Percentiles rank a stretch among this genome's conserved stretches.
Conservation (phyloP, 2,113 vertebrate species). For the Alexandromys fortis region DNA sequence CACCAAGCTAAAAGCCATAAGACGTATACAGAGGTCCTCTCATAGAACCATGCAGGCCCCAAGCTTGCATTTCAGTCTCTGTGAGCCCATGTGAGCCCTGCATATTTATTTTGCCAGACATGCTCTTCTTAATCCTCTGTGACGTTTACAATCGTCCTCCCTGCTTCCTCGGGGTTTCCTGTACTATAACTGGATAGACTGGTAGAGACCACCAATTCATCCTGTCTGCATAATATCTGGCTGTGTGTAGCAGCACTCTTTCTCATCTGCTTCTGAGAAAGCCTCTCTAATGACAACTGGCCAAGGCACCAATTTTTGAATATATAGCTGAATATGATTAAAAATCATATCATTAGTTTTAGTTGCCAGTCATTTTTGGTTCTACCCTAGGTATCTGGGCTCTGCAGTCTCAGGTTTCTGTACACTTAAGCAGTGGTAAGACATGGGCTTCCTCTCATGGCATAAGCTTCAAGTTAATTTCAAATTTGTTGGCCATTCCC, state of each 20-base stretch:
- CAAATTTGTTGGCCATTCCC: too few relatives aligned
- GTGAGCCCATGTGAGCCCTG: background rate
- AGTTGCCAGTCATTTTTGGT: too few relatives aligned
- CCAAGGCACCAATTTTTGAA: background rate
- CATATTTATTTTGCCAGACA: background rate
- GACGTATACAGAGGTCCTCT: background rate
- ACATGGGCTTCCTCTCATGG: too few relatives aligned
- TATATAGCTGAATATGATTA: background rate
- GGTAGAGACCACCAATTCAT: too few relatives aligned
- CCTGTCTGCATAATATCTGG: background rate
- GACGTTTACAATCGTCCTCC: background rate
- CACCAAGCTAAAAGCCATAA: background rate
- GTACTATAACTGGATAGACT: too few relatives aligned
- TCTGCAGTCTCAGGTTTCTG: too few relatives aligned
- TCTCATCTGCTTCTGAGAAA: background rate
- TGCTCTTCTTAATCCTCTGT: background rate
- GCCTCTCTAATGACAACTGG: background rate
- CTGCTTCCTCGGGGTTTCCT: too few relatives aligned
- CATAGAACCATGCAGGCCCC: background rate
- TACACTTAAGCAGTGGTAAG: too few relatives aligned
- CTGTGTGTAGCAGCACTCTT: background rate
- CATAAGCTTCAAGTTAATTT: too few relatives aligned
- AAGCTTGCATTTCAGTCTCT: background rate
- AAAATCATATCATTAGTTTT: background rate
- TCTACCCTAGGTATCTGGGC: too few relatives aligned